phyloP scores from a whole-genome alignment of 2,113 vertebrate species.

The Syrmaticus mikado region DNA sequence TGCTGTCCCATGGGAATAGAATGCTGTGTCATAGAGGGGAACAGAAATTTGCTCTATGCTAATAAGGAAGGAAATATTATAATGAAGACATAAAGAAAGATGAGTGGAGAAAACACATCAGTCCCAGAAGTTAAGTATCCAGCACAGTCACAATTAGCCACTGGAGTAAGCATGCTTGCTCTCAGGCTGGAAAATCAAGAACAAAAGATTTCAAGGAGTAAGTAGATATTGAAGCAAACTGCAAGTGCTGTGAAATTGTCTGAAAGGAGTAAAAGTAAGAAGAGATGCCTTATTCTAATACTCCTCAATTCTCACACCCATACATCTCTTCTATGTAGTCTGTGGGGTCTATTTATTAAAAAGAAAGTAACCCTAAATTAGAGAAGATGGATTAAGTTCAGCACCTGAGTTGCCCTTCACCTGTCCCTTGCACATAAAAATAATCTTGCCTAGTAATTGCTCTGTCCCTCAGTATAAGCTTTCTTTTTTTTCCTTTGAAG shows the following conservation, averaged over 20 bases:
- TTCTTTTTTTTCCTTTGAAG: too few species aligned
- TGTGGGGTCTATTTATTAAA: background rate
- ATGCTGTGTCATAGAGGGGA: background rate
- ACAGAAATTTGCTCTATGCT: background rate
- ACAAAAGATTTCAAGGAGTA: background rate
- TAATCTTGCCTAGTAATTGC: background rate
- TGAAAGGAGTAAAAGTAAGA: background rate
- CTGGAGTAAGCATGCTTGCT: background rate
- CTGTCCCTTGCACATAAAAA: background rate
- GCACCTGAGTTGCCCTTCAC: background rate
- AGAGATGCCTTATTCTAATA: background rate
- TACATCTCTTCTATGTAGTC: background rate
- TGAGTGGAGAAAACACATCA: background rate
- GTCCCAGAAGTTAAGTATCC: background rate
- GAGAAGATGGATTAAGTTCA: background rate
- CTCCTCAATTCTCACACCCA: background rate
- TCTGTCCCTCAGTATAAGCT: background rate
- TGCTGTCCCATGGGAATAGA: background rate
- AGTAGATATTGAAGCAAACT: background rate
- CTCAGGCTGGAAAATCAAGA: background rate
- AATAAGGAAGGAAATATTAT: background rate
- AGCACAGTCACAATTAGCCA: background rate
- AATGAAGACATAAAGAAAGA: background rate
- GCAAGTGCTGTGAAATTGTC: background rate
- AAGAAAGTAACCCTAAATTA: background rate